Base-by-base conservation (phyloP, 2,113 vertebrate species). In the Aphyosemion australe region DNA sequence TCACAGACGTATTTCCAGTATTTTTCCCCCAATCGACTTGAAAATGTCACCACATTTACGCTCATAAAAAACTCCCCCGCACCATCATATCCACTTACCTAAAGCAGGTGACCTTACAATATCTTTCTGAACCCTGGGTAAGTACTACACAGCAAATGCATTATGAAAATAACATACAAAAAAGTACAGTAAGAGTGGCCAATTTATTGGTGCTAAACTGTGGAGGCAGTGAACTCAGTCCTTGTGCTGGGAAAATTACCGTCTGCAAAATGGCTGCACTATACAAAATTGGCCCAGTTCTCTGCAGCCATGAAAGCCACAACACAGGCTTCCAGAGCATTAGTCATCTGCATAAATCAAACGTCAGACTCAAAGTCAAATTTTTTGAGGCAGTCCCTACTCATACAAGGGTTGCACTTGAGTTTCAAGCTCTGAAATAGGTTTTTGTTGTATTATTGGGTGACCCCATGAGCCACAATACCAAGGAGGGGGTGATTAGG, bases 91-190 rank as follows among this genome's bases (percentile, higher is more conserved):
- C 26, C 15, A 39, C 54, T 71, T 69, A 59, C 50, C 9, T 47
- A 46, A 61, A 72, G 20, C 41, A 67, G 16, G 19, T 42, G 58
- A 76, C 45, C 55, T 26, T 7, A 26, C 20, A n/a, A 49, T 60
- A 53, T 53, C 54, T 59, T 39, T 55, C 55, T 53, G 39, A 18
- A 65, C 16, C 37, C 31, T 19, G 1, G 16, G 64, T 56, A 49
- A 67, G 46, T 57, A 54, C 61, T 31, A 65, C 18, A 69, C 65
- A 55, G 39, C 39, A 61, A 64, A 76, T 21, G 48, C 39, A 68
- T 65, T 75, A 72, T 39, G 47, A 19, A 37, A 69, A 73, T 62
- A 73, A 55, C 39, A 76, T 72, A 53, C 73, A 69, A 83, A 60
- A 26, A 65, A 75, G 60, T 31, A 67, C 58, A 68, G 48, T 60